phyloP scores from a whole-genome alignment of 2,797 vertebrate genomes.

The Coregonus suidteri region DNA sequence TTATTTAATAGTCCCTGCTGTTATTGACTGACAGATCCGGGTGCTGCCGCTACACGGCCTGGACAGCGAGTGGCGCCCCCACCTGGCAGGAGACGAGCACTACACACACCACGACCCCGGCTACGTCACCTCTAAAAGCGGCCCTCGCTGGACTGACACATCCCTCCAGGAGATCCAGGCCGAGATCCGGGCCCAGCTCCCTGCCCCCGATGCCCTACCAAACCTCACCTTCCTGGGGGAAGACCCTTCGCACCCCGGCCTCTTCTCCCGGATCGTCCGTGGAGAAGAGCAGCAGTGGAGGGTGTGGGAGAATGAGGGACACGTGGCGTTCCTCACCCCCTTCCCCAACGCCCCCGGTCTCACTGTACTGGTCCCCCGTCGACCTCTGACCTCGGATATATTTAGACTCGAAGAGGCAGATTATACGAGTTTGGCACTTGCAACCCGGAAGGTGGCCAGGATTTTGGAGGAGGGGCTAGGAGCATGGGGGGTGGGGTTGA shows the following conservation, averaged over 20 bases:
- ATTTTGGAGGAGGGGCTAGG: conserved; percentile 67
- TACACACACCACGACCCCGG: conserved; percentile 68
- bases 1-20: background rate
- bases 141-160: conserved; percentile 66
- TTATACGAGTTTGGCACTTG: conserved; percentile 66
- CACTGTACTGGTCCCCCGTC: conserved; percentile 75
- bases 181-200: conserved; percentile 62
- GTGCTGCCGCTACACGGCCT: conserved; percentile 76
- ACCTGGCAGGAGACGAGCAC: conserved; percentile 70
- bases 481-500: conserved; percentile 67
- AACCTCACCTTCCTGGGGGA: conserved; percentile 67
- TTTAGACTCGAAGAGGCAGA: conserved; percentile 67
- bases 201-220: conserved; percentile 40
- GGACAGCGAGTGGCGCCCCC: conserved; percentile 68
- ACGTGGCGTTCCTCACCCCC: conserved; percentile 78
- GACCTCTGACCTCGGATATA: conserved; percentile 75
- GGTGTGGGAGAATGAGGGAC: conserved; percentile 75
- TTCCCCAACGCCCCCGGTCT: conserved; percentile 78
- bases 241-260: conserved; percentile 55
- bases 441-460: conserved; percentile 54
- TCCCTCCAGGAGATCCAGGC: conserved; percentile 60
- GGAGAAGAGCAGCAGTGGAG: conserved; percentile 80
- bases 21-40: conserved; percentile 47
- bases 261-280: conserved; percentile 76
- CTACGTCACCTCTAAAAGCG: conserved; percentile 75